Evolutionary conservation across 2,888 invertebrate species (phyloP).

Genomic region (Drosophila monieri): DNA sequence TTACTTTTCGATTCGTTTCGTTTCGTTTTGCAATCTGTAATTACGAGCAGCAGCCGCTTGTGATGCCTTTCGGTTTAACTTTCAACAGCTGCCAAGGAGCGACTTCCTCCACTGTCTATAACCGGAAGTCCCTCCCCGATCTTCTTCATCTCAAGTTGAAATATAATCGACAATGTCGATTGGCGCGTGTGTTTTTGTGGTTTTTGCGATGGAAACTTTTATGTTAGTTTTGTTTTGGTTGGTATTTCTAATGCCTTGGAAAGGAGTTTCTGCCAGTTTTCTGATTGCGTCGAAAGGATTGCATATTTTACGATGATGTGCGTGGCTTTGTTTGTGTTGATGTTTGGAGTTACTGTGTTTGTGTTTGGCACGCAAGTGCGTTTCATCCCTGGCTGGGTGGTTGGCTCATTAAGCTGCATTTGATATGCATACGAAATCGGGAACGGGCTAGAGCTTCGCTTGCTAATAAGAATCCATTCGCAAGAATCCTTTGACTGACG

Average conservation of each 20-base stretch:
- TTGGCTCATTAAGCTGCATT: constrained; percentile 48
- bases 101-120: not conserved
- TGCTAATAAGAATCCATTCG: constrained; percentile 6
- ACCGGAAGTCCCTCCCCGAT: constrained; percentile 3
- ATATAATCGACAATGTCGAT: constrained; percentile 61
- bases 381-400: constrained; percentile 25
- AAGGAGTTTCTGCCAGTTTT: constrained; percentile 42
- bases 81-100: constrained; percentile 55
- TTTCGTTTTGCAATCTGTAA: constrained; percentile 66
- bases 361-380: constrained; percentile 49
- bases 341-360: constrained; percentile 35
- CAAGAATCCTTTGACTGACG: constrained; percentile 36
- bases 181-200: constrained; percentile 56
- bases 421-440: constrained; percentile 50
- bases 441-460: constrained; percentile 7
- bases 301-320: constrained; percentile 55
- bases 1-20: constrained; percentile 67
- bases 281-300: constrained; percentile 58
- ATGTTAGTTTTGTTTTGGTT: constrained; percentile 57
- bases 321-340: constrained; percentile 12
- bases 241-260: constrained; percentile 57
- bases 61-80: constrained; percentile 63
- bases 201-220: constrained; percentile 49
- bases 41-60: constrained; percentile 56
- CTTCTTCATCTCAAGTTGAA: constrained; percentile 10